Conservation (phyloP, 2,113 vertebrate species). For the Pachycephala philippinensis region DNA sequence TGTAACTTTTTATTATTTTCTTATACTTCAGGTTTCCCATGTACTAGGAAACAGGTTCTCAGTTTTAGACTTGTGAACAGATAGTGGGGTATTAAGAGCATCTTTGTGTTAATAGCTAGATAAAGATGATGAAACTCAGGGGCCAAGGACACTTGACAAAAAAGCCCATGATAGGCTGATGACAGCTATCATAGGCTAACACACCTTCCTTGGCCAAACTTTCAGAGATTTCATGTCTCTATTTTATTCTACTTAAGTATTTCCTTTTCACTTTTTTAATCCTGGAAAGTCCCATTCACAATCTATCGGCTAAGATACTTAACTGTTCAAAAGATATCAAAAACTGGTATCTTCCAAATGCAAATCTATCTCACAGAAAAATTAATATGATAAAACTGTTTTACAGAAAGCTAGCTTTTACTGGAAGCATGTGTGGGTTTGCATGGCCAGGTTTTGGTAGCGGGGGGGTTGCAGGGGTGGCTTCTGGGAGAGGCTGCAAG, state of each 20-base stretch:
- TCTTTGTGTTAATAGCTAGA: background rate
- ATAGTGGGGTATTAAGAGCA: background rate
- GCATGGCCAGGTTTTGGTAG: background rate
- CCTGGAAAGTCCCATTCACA: background rate
- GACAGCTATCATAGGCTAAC: background rate
- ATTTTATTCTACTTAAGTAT: background rate
- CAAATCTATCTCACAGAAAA: background rate
- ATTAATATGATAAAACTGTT: background rate
- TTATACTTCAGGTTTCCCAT: background rate
- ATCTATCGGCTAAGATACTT: background rate
- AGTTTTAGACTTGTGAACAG: background rate
- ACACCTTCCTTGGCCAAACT: background rate
- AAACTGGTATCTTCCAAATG: background rate
- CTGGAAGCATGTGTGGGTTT: background rate
- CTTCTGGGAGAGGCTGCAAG: background rate
- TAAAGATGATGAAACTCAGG: background rate
- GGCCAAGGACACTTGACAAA: background rate
- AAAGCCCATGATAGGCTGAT: background rate
- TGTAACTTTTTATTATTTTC: background rate
- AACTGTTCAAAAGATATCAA: background rate
- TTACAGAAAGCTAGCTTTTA: background rate
- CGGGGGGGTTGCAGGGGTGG: rapidly evolving
- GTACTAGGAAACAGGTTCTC: background rate
- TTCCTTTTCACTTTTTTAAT: background rate
- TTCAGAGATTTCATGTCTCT: background rate